Percentiles rank a stretch among this genome's conserved stretches.
Conservation (phyloP, 2,888 invertebrate genomes). For the Lamproptera curius region DNA sequence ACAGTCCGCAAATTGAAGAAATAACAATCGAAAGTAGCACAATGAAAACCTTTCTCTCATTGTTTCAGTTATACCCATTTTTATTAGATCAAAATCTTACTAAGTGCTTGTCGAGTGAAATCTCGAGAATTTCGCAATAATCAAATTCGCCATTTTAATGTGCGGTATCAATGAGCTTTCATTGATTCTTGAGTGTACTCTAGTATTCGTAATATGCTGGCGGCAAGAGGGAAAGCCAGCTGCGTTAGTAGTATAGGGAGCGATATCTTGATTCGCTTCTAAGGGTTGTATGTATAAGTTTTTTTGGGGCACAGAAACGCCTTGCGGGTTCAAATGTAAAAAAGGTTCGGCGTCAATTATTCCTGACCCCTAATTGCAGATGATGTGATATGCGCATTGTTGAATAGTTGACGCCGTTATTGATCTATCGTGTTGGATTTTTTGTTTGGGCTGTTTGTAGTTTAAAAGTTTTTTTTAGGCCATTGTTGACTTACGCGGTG, state of each 20-base stretch:
- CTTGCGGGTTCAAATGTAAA: too few relatives aligned
- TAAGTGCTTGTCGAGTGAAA: constrained; percentile 1
- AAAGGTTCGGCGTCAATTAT: constrained; percentile 72
- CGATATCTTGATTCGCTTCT: constrained; percentile 74
- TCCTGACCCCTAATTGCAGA: constrained; percentile 74
- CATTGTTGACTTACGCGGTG: constrained; percentile 47
- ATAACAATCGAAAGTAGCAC: too few relatives aligned
- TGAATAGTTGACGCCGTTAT: constrained; percentile 61
- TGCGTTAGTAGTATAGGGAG: constrained; percentile 47
- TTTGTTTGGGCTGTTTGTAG: constrained; percentile 46
- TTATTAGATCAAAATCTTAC: constrained; percentile 1
- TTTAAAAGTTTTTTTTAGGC: constrained; percentile 40
- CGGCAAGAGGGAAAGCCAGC: constrained; percentile 73
- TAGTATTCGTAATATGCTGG: constrained; percentile 41
- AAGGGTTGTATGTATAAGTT: constrained; percentile 66
- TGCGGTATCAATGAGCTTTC: constrained; percentile 60
- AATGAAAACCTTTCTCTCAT: too few relatives aligned
- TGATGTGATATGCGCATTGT: constrained; percentile 71
- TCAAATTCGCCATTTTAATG: constrained; percentile 33
- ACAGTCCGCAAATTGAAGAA: too few relatives aligned
- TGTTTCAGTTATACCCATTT: too few relatives aligned
- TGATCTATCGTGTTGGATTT: constrained; percentile 66
- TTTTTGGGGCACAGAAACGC: constrained; percentile 54
- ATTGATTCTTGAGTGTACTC: constrained; percentile 58
- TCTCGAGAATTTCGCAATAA: constrained; percentile 18